phyloP scores from a whole-genome alignment of 2,797 vertebrate species.

The Morus bassanus region DNA sequence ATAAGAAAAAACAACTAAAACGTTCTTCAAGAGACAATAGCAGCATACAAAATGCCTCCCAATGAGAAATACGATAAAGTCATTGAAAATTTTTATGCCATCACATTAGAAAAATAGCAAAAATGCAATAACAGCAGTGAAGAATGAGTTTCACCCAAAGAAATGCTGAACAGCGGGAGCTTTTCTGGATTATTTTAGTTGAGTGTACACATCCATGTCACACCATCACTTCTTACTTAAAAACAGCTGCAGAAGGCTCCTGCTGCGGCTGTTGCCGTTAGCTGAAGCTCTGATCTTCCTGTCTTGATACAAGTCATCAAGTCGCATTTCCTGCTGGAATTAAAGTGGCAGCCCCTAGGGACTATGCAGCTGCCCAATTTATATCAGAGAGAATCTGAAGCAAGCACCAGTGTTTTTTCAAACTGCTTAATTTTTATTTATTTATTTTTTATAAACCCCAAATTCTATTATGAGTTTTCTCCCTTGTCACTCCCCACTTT shows the following conservation, averaged over 20 bases:
- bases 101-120: neutral
- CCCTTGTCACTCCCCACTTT: neutral
- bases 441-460: neutral
- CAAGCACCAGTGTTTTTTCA: neutral
- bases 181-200: conserved; percentile 54
- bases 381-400: neutral
- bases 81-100: neutral
- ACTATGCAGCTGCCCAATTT: conserved; percentile 61
- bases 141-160: conserved; percentile 16
- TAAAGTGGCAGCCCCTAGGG: conserved; percentile 63
- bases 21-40: neutral
- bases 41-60: neutral
- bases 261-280: conserved; percentile 53
- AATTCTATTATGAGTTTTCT: neutral
- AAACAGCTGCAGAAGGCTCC: conserved; percentile 69
- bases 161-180: neutral
- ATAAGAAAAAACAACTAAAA: neutral
- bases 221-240: conserved; percentile 63
- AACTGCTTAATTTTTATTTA: neutral
- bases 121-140: neutral
- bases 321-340: conserved; percentile 67
- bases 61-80: neutral
- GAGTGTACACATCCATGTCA: conserved; percentile 51
- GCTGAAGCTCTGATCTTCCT: conserved; percentile 71
- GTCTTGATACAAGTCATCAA: conserved; percentile 70